Evolutionary conservation across 1,140 invertebrate species (phyloP), one percentile per base, ranked within the genome.

Genomic region (Periplaneta americana): DNA sequence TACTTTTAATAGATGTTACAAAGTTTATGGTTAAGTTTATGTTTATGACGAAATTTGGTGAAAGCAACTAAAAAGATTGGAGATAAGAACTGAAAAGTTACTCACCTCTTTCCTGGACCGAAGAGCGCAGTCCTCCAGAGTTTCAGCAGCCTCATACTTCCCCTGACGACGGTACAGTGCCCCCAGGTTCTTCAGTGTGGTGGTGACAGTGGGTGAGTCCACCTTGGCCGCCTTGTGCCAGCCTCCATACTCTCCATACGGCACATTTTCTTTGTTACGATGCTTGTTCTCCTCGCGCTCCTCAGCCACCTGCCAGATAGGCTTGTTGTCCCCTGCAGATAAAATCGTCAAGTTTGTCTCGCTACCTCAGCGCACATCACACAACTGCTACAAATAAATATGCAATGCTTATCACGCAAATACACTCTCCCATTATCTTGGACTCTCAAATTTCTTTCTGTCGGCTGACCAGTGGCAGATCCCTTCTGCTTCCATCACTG

Each of bases 191-290:
- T 97, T 99, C 78, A 99, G 88, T 0, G 98, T 99, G 8, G 98
- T 99, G 18, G 97, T 98, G 10, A 99, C 97, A 4, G 98, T 99
- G 0, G 98, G 98, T 35, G 97, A 98, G 87, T 99, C 98, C 75
- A 99, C 97, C 91, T 99, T 99, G n/a, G 97, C 97, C 37, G 98
- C 97, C 90, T 99, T 99, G 86, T 99, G 97, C 98, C 98, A 99
- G 4, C 96, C 97, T 32, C 97, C 97, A 86, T 98, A 98, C 86
- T 99, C 98, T 11, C 95, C 96, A 85, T 97, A 98, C 0, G 96
- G 96, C 32, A 93, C 94, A 84, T 96, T 96, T 85, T 98, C 97
- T 86, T 96, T 95, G 87, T 96, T 96, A 86, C 96, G 93, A 84
- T 95, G 95, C 88, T 98, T 98, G 87, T 97, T 97, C 86, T 98